phyloP scores from a whole-genome alignment of 2,113 vertebrate species.

The Martes martes region DNA sequence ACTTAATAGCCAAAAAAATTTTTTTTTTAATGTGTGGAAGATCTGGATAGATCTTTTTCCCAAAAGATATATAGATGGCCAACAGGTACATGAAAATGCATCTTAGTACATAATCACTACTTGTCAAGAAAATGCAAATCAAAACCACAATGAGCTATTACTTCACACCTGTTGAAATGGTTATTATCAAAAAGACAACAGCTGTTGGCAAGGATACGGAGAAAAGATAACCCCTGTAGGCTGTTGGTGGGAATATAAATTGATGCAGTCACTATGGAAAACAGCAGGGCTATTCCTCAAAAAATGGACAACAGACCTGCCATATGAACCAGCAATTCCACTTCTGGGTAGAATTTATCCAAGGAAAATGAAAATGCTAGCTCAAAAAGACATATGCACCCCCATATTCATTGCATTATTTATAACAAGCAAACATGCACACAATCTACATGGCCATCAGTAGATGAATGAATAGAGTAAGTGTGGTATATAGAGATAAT shows the following conservation, averaged over 20 bases:
- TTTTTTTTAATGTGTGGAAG: not conserved
- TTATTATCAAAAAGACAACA: not conserved
- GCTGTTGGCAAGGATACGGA: not conserved
- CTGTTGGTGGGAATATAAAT: not conserved
- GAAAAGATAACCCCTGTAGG: not conserved
- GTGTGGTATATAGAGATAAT: not conserved
- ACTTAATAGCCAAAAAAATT: not conserved
- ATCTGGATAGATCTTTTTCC: not conserved
- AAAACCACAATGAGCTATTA: not conserved
- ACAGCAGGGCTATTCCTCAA: not conserved
- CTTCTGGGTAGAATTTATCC: not conserved
- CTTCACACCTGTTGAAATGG: not conserved
- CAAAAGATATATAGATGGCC: not conserved
- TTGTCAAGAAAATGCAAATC: not conserved
- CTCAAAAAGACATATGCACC: not conserved
- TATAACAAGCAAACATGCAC: not conserved
- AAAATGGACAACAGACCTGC: not conserved
- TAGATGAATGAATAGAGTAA: not conserved
- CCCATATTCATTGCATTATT: not conserved
- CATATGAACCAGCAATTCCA: not conserved
- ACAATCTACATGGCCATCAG: no score
- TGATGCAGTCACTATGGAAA: not conserved
- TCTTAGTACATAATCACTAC: not conserved
- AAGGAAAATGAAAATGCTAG: not conserved
- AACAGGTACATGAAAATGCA: not conserved